These are phyloP conservation scores for Cylloceria caligata DNA, from an alignment of 2,888 invertebrate genomes.

Conservation along the genomic window DNA sequence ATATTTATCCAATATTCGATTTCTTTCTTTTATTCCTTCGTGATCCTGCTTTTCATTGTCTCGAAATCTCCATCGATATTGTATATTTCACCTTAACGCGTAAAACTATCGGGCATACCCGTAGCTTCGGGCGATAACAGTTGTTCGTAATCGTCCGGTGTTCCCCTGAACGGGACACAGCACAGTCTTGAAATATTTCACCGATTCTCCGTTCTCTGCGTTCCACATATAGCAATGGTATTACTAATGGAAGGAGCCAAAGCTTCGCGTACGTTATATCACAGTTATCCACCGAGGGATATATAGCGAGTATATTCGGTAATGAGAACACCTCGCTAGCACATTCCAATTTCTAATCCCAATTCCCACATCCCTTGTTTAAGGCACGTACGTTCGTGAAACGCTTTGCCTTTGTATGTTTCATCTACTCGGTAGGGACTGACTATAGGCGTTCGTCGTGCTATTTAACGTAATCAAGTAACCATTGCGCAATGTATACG, in stretches of 20 bases:
- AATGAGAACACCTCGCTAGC: constrained; percentile 30
- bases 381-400: constrained; percentile 42
- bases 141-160: constrained; percentile 28
- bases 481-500: constrained; percentile 28
- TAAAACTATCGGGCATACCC: background rate
- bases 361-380: constrained; percentile 45
- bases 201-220: constrained; percentile 33
- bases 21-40: constrained; percentile 5
- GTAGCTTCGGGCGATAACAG: constrained; percentile 31
- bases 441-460: constrained; percentile 31
- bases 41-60: constrained; percentile 5
- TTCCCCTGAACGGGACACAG: background rate
- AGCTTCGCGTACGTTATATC: constrained; percentile 6
- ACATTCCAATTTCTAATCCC: constrained; percentile 56
- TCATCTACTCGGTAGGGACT: constrained; percentile 23
- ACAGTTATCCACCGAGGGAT: background rate
- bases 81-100: background rate
- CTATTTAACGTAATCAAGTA: constrained; percentile 54
- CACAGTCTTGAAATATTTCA: constrained; percentile 47
- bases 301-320: constrained; percentile 3
- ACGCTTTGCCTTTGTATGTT: background rate
- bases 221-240: constrained; percentile 9
- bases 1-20: constrained; percentile 25
- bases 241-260: constrained; percentile 1
- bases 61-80: constrained; percentile 8